These are phyloP conservation scores for Poecilia gillii DNA, from an alignment of 2,797 vertebrate species.

Conservation along the genomic window DNA sequence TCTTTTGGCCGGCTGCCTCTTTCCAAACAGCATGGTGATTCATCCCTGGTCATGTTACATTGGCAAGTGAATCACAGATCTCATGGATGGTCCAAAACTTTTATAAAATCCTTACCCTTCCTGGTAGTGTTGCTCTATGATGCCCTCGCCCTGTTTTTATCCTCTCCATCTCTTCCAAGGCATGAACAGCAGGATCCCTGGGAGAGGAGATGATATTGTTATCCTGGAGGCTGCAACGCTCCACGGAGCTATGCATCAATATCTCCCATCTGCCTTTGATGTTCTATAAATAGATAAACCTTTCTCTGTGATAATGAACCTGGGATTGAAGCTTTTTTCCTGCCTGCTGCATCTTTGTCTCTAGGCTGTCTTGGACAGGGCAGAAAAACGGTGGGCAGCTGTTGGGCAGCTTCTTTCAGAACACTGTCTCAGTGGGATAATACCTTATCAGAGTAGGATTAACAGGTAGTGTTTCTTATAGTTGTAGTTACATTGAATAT, in stretches of 20 bases:
- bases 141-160: constrained; percentile 16
- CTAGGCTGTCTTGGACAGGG: constrained; percentile 27
- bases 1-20: constrained; percentile 1
- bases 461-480: constrained; percentile 43
- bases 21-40: constrained; percentile 12
- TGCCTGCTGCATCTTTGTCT: constrained; percentile 27
- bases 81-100: constrained; percentile 6
- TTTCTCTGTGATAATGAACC: constrained; percentile 54
- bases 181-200: constrained; percentile 43
- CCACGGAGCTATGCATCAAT: constrained; percentile 56
- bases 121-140: not conserved
- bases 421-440: not conserved
- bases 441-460: constrained; percentile 28
- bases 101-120: constrained; percentile 24
- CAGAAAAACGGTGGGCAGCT: constrained; percentile 17
- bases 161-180: constrained; percentile 17
- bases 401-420: constrained; percentile 21
- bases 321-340: constrained; percentile 27
- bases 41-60: not conserved
- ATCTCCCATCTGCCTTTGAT: constrained; percentile 67
- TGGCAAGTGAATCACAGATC: constrained; percentile 17
- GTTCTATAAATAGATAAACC: constrained; percentile 64
- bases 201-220: constrained; percentile 46
- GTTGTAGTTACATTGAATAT: constrained; percentile 33
- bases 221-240: constrained; percentile 50